Conservation (phyloP, 2,113 vertebrate species). For the Romanogobio albipinnatus region DNA sequence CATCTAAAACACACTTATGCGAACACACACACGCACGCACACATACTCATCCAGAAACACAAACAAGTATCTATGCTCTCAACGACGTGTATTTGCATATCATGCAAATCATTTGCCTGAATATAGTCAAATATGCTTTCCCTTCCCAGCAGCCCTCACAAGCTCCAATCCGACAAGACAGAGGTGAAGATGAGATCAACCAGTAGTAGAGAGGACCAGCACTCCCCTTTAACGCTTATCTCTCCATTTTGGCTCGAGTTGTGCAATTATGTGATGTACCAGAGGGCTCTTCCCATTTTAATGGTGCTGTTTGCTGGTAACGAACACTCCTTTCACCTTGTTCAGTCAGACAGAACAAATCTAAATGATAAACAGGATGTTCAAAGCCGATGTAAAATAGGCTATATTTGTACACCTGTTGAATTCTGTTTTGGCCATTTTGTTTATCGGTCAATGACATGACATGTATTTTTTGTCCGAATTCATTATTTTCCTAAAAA, state of each 20-base stretch:
- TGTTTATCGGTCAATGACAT: too few species aligned
- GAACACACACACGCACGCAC: conserved; percentile 69
- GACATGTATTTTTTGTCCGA: too few species aligned
- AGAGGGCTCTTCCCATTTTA: background rate
- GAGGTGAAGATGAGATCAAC: background rate
- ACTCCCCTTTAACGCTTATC: background rate
- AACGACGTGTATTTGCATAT: conserved; percentile 5
- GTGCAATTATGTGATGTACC: background rate
- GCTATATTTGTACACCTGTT: background rate
- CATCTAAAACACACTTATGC: conserved; percentile 72
- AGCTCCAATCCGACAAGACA: background rate
- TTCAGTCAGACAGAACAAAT: background rate
- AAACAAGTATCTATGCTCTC: conserved; percentile 7
- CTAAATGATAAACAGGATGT: background rate
- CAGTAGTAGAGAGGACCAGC: background rate
- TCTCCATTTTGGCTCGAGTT: conserved; percentile 19
- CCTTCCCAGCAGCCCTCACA: background rate
- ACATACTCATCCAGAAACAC: conserved; percentile 48
- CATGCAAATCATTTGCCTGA: conserved; percentile 27
- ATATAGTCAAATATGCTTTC: conserved; percentile 5
- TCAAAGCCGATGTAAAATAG: background rate
- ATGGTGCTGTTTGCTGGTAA: background rate
- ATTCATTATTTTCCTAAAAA: too few species aligned
- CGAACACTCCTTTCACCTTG: background rate
- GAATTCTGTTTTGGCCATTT: background rate